phyloP scores from a whole-genome alignment of 2,888 invertebrate species.

The Allolobophora icterica region DNA sequence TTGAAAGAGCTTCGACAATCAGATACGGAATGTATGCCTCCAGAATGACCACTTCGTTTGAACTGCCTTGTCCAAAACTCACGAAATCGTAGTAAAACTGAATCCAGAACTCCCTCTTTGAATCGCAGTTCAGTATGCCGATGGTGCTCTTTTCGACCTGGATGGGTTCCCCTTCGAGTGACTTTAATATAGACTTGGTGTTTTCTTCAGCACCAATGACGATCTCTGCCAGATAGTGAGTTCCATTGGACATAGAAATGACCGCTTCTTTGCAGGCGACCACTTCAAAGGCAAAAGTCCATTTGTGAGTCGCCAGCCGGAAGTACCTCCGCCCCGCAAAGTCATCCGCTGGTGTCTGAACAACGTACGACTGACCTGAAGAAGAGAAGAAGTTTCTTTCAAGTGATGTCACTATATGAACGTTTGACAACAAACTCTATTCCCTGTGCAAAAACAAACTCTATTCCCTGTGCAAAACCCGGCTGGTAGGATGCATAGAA shows the following conservation, averaged over 20 bases:
- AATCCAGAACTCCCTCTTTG: slow-evolving; percentile 35
- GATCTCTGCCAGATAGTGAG: neutral
- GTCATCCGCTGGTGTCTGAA: slow-evolving; percentile 25
- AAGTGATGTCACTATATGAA: neutral
- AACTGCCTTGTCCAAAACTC: slow-evolving; percentile 12
- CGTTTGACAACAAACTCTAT: neutral
- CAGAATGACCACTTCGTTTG: neutral
- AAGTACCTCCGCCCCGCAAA: neutral
- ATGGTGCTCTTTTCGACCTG: neutral
- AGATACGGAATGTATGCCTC: neutral
- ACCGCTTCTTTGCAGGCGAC: slow-evolving; percentile 12
- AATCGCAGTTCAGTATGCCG: slow-evolving; percentile 31
- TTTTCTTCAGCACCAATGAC: slow-evolving; percentile 32
- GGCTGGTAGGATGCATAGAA: neutral
- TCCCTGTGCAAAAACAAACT: neutral
- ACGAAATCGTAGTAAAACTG: slow-evolving; percentile 6
- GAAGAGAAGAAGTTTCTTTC: neutral
- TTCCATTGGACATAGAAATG: slow-evolving; percentile 19
- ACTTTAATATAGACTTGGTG: neutral
- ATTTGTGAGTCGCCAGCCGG: slow-evolving; percentile 26
- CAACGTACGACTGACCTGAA: slow-evolving; percentile 31
- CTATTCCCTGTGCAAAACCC: neutral
- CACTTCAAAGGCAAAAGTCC: slow-evolving; percentile 5
- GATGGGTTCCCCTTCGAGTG: neutral
- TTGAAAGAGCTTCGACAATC: neutral